Evolutionary conservation across 2,888 invertebrate species (phyloP), one percentile per base, ranked within the genome.

Genomic region (Lasioglossum villosulum): DNA sequence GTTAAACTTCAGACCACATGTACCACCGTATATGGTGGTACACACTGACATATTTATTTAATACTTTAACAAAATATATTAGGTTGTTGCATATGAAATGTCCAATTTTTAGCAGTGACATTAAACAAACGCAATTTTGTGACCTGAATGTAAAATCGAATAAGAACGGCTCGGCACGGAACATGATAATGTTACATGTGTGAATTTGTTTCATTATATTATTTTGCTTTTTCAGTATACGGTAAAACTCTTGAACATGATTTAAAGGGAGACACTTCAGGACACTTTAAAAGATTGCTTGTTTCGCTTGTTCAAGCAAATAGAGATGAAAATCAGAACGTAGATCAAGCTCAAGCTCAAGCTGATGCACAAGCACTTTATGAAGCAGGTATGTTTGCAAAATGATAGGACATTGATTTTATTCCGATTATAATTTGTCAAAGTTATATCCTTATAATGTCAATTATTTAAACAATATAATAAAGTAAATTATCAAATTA

Each of bases 261-360:
- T 94, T 96, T 99, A 91, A 97, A 97, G 94, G 98, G 97, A 76
- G 99, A 99, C 95, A 99, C 99, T 12, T 98, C 98, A 19, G 99
- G 99, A n/a, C 98, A 98, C 95, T 99, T 99, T 96, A 98, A 98
- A 95, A 96, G 98, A 84, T 96, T 99, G 75, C 97, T 99, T 92
- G 97, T 99, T 37, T 98, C 99, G 0, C 96, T 98, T 77, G 97
- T 97, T 91, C 97, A 97, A 96, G 98, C 98, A 83, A 98, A 98
- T 94, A 97, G 99, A 75, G 98, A 98, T 94, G 99, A 99, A 96
- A 97, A 97, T 95, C 97, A 97, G 94, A 97, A 97, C 37, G 96
- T 98, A 0, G 98, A 99, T 95, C 97, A 97, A 91, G 97, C 96
- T 1, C 96, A 97, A 84, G 99, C 98, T 71, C 96, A 97, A 81